These are phyloP conservation scores for Watsonalla binaria DNA, from an alignment of 2,888 invertebrate species.

Conservation along the genomic window DNA sequence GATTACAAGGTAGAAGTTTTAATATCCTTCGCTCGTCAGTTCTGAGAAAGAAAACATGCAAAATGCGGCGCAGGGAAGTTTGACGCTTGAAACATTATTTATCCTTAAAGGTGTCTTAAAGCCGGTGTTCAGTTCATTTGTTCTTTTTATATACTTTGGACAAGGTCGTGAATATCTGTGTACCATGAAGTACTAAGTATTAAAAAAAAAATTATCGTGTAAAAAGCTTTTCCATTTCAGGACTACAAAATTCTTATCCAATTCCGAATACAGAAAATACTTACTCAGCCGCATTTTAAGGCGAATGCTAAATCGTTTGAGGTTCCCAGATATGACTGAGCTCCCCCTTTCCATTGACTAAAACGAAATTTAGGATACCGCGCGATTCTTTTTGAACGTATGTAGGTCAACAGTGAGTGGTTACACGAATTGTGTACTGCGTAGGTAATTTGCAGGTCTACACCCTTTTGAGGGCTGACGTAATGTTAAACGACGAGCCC, in stretches of 20 bases:
- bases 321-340: background rate
- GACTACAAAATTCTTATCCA: no score
- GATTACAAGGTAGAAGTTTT: constrained; percentile 21
- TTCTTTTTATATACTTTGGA: no score
- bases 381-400: constrained; percentile 2
- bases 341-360: background rate
- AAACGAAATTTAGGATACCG: background rate
- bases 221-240: no score
- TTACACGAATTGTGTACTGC: constrained; percentile 4
- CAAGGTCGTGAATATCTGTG: no score
- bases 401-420: constrained; percentile 17
- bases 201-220: no score
- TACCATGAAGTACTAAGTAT: no score
- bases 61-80: background rate
- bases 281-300: no score
- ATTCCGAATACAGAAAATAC: no score
- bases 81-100: no score
- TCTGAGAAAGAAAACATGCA: background rate
- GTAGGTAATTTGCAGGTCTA: constrained; percentile 16
- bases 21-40: constrained; percentile 19
- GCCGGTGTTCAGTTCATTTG: no score
- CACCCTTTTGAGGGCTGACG: constrained; percentile 15
- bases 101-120: no score
- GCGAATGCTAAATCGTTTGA: no score
- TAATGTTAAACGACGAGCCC: constrained; percentile 26